Percentiles rank a stretch among this genome's conserved stretches.
Conservation (phyloP, 2,113 vertebrate species). For the Nibea coibor region DNA sequence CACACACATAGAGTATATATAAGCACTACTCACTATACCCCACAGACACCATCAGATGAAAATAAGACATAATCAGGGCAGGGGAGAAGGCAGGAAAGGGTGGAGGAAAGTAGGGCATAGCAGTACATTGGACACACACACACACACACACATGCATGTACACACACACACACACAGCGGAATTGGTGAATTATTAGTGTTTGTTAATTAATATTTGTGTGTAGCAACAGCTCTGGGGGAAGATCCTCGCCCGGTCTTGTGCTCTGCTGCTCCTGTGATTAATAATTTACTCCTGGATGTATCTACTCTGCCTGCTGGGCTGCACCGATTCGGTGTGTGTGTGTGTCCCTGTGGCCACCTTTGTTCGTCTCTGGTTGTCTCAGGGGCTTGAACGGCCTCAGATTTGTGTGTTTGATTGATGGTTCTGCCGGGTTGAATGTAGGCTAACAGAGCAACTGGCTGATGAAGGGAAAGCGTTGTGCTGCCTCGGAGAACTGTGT, state of each 20-base stretch:
- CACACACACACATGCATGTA: conserved; percentile 2
- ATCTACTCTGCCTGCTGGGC: conserved; percentile 34
- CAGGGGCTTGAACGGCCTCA: conserved; percentile 31
- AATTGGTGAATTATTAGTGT: conserved; percentile 62
- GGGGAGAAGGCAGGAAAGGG: conserved; percentile 40
- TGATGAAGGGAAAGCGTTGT: conserved; percentile 35
- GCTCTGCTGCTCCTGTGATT: conserved; percentile 54
- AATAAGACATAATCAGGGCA: conserved; percentile 75
- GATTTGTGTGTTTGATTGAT: conserved; percentile 58
- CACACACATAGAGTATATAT: background rate
- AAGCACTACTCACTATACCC: conserved; percentile 27
- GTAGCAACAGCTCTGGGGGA: conserved; percentile 45
- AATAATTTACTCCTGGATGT: conserved; percentile 65
- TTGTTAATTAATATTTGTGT: conserved; percentile 65
- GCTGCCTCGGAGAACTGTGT: conserved; percentile 11
- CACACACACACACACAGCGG: conserved; percentile 18
- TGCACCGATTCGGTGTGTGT: background rate
- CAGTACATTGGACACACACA: conserved; percentile 28
- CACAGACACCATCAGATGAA: conserved; percentile 60
- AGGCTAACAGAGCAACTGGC: conserved; percentile 44
- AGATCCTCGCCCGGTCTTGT: conserved; percentile 26
- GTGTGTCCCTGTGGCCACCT: conserved; percentile 40
- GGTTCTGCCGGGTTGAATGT: conserved; percentile 47
- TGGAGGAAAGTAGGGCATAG: conserved; percentile 66
- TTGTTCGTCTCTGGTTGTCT: conserved; percentile 28